These are phyloP conservation scores for Cygnus buccinator DNA, from an alignment of 2,113 vertebrate genomes.

Conservation along the genomic window DNA sequence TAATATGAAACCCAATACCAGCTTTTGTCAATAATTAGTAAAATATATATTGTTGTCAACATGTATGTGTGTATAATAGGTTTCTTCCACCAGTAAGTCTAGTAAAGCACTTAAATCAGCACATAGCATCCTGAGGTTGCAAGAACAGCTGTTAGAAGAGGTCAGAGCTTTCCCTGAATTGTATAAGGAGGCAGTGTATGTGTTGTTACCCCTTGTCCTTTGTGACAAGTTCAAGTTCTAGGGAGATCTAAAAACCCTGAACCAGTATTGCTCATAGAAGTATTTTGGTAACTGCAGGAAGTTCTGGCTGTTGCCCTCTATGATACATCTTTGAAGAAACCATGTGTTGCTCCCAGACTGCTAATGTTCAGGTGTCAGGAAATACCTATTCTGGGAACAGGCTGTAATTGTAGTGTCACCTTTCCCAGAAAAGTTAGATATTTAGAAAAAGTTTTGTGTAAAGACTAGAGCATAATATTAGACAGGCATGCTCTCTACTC, in stretches of 20 bases:
- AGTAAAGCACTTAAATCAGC: constrained; percentile 18
- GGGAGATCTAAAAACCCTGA: constrained; percentile 1
- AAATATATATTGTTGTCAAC: background rate
- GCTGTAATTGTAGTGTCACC: background rate
- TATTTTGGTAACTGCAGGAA: constrained; percentile 62
- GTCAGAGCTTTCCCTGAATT: constrained; percentile 53
- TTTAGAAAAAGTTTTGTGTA: background rate
- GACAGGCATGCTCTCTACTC: background rate
- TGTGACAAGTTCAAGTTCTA: constrained; percentile 50
- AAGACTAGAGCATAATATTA: background rate
- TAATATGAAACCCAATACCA: background rate
- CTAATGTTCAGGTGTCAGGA: constrained; percentile 50
- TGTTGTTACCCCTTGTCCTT: constrained; percentile 57
- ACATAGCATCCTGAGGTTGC: constrained; percentile 17
- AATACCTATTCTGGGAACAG: constrained; percentile 17
- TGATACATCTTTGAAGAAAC: constrained; percentile 43
- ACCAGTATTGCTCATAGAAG: background rate
- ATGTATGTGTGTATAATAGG: background rate
- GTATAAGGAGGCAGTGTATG: constrained; percentile 35
- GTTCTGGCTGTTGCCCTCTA: constrained; percentile 48
- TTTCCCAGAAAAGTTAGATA: constrained; percentile 35
- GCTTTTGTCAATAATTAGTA: background rate
- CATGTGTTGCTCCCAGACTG: background rate
- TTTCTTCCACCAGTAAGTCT: background rate
- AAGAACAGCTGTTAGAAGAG: constrained; percentile 26